Evolutionary conservation across 2,888 invertebrate species (phyloP).

Genomic region (Tetrapedia diversipes): DNA sequence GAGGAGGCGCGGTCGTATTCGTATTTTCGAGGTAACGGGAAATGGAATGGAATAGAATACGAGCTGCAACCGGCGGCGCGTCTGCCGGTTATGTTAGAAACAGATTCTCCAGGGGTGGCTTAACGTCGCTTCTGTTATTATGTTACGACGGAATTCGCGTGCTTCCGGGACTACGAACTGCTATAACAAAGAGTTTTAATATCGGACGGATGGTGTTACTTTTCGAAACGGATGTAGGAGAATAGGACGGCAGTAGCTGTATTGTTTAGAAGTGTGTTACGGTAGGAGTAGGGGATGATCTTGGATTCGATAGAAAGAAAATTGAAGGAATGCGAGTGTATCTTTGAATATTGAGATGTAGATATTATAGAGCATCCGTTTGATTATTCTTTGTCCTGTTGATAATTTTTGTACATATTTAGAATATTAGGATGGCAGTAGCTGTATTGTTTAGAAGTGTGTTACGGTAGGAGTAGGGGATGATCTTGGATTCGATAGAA

Average conservation of each 20-base stretch:
- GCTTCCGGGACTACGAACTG: constrained; percentile 8
- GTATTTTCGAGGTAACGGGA: constrained; percentile 1
- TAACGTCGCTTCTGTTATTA: constrained; percentile 32
- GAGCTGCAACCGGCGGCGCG: not conserved
- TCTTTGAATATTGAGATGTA: not conserved
- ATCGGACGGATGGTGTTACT: not conserved
- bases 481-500: not conserved
- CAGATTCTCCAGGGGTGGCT: constrained; percentile 21
- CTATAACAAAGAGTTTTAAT: constrained; percentile 6
- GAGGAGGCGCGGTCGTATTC: constrained; percentile 8
- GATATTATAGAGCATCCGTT: too few relatives aligned
- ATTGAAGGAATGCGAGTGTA: not conserved
- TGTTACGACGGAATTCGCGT: constrained; percentile 10
- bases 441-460: not conserved
- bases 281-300: not conserved
- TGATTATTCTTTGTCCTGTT: too few relatives aligned
- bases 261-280: not conserved
- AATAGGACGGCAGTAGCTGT: too few relatives aligned
- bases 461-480: not conserved
- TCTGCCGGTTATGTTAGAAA: constrained; percentile 13
- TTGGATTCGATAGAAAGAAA: not conserved
- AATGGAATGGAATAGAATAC: constrained; percentile 33
- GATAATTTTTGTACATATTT: too few relatives aligned
- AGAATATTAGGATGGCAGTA: too few relatives aligned
- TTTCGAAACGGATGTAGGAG: not conserved